Base-by-base conservation (phyloP, 2,113 vertebrate genomes). In the Xiphophorus couchianus region DNA sequence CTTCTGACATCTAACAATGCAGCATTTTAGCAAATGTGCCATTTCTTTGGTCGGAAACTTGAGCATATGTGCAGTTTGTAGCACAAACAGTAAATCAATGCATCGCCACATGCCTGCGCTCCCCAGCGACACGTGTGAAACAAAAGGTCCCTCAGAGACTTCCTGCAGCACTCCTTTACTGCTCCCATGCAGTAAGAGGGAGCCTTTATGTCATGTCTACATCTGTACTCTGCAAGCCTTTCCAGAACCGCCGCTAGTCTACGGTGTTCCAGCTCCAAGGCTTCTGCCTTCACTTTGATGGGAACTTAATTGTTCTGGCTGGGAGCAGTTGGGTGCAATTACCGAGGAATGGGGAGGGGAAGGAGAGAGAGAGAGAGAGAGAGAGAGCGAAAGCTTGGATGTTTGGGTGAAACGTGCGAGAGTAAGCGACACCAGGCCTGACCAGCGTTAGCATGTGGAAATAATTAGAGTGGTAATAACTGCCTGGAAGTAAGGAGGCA, bases 251-350 rank as follows among this genome's bases (percentile, higher is more conserved):
- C 72, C 13, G 69, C 62, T 3, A 65, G 80, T 60, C 84, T 25
- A 27, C 76, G 63, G 69, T 25, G 77, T 6, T 86, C 72, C 58
- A 74, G 80, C 84, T 82, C 39, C 28, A 33, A 83, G 84, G 64
- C 63, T 72, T 83, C 68, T 31, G 81, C 62, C 83, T 86, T 85
- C 85, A 80, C 82, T 91, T 91, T 91, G 86, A 90, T 85, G 83
- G 76, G 64, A 78, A 88, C 71, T 89, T 92, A 92, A 92, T 89
- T 84, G 86, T 85, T 83, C 82, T 84, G 78, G 78, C 89, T 89
- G 77, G 69, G 54, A 91, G 88, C 81, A 71, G 84, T 86, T 88
- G 85, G 85, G 73, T 58, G 77, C 81, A 85, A 89, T 88, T 89
- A 82, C 75, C 42, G 67, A 81, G 82, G 73, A 79, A 39, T 62